phyloP scores from a whole-genome alignment of 2,113 vertebrate species.

The Cyanistes caeruleus region DNA sequence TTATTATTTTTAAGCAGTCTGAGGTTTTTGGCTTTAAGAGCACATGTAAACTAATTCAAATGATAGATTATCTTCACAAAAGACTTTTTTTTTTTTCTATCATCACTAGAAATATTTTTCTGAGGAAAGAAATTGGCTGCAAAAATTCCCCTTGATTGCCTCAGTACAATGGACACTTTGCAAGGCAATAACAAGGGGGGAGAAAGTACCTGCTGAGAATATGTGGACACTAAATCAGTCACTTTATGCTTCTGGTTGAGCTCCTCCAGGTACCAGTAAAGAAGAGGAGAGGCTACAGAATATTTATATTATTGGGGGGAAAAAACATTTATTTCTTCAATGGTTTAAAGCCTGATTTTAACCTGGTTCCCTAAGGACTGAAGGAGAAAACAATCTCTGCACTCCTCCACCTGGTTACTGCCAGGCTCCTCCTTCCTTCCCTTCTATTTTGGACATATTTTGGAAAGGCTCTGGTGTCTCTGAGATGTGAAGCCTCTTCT shows the following conservation, averaged over 20 bases:
- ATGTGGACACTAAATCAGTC: background rate
- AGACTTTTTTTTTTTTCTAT: background rate
- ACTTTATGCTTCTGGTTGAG: background rate
- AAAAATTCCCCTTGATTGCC: background rate
- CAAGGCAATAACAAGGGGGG: background rate
- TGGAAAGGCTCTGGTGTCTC: background rate
- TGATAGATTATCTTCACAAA: constrained; percentile 10
- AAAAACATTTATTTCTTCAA: background rate
- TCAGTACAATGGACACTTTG: background rate
- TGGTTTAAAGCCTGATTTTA: background rate
- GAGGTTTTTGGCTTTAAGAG: constrained; percentile 5
- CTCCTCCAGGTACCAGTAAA: background rate
- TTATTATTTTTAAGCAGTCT: constrained; percentile 45
- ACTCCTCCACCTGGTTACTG: background rate
- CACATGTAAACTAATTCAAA: constrained; percentile 26
- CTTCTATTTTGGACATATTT: background rate
- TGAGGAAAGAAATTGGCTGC: background rate
- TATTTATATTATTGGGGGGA: background rate
- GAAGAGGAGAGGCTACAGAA: background rate
- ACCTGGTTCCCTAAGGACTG: background rate
- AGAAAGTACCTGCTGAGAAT: background rate
- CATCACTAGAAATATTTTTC: background rate
- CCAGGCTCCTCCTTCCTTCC: background rate
- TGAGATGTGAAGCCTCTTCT: background rate
- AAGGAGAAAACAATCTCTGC: background rate